Base-by-base conservation (phyloP, 2,888 invertebrate genomes). In the Metellina segmentata region DNA sequence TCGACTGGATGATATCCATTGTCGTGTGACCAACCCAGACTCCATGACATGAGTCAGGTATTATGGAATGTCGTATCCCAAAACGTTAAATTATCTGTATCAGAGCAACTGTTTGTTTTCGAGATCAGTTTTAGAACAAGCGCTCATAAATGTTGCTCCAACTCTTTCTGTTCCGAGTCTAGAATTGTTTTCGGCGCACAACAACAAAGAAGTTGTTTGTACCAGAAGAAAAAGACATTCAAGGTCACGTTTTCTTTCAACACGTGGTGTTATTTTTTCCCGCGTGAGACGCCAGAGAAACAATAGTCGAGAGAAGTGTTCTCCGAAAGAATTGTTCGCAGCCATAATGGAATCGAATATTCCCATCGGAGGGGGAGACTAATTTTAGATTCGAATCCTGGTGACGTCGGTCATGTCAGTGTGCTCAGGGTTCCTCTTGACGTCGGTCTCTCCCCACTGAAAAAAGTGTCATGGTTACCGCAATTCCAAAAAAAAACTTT, bases 381-480 rank as follows among this genome's bases (percentile, higher is more conserved):
- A 88, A 88, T 74, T 81, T 88, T 88, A 88, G 88, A 81, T 16
- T 16, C 19, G 9, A 61, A 74, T 85, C 9, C 16, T 70, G 7
- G 51, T 81, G 74, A 81, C 74, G 81, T 75, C 20, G 20, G 20
- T 19, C 69, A 70, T 83, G 89, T 85, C 85, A 79, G 61, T 79
- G 79, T 7, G 51, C 85, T 90, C 90, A 90, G 85, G 90, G 90
- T 61, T 70, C 19, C 51, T 61, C 7, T 83, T 90, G 90, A 90
- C 90, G 90, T 90, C 78, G n/a, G 19, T 77, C 61, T 61, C 61
- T 61, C 61, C 61, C 8, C 8, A 34, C 34, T 8, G n/a, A 75
- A 85, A 74, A 78, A 48, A 77, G 13, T 49, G 49, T 48, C 75
- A 48, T 4, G 34, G 34, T 34, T 34, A 34, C 34, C 34, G 34